These are phyloP conservation scores for Drosophila silvestris DNA, from an alignment of 2,888 invertebrate species.

Conservation along the genomic window DNA sequence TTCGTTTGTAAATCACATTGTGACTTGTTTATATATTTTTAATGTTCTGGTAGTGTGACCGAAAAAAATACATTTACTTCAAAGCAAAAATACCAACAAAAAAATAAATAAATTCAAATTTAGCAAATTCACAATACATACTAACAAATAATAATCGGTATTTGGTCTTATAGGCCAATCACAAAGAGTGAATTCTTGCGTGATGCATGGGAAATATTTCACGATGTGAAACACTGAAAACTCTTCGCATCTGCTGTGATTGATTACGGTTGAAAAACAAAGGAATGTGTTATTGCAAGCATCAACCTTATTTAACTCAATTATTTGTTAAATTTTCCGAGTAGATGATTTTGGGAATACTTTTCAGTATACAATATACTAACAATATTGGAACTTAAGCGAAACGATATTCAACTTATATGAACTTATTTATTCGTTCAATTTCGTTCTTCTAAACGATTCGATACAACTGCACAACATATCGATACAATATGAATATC, in stretches of 20 bases:
- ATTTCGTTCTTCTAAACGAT: not conserved
- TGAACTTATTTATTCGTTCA: not conserved
- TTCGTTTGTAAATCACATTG: not conserved
- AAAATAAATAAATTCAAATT: not conserved
- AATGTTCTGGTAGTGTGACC: slow-evolving; percentile 16
- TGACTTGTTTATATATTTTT: slow-evolving; percentile 5
- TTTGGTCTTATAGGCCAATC: not conserved
- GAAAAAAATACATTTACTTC: not conserved
- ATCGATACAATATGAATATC: slow-evolving; percentile 40
- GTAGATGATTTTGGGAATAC: not conserved
- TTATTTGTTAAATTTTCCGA: not conserved
- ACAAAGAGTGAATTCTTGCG: not conserved
- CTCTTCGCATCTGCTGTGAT: not conserved
- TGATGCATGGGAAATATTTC: not conserved
- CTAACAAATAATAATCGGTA: not conserved
- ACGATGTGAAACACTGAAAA: not conserved
- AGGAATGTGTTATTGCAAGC: not conserved
- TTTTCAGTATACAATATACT: not conserved
- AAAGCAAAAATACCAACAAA: slow-evolving; percentile 4
- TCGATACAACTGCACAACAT: slow-evolving; percentile 12
- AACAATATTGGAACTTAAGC: not conserved
- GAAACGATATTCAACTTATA: not conserved
- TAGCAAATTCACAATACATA: not conserved
- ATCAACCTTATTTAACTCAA: not conserved
- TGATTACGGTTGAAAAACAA: not conserved